Conservation (phyloP, 1,140 invertebrate genomes). For the Watersipora subatra region DNA sequence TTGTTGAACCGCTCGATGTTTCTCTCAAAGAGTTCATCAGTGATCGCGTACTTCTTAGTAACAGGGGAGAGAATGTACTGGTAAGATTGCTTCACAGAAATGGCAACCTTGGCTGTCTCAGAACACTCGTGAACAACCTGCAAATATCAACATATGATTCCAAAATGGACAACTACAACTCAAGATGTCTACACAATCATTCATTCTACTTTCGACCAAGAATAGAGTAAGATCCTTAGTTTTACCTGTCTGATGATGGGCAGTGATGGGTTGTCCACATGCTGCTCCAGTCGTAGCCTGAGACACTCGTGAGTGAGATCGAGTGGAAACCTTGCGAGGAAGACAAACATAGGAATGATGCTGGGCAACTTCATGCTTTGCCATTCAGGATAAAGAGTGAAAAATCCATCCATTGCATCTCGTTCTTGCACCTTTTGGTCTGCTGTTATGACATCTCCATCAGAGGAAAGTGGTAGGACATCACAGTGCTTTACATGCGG, state of each 20-base stretch:
- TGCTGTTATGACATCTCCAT: no score
- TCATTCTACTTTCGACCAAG: no score
- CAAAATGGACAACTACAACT: background rate
- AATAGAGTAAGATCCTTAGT: no score
- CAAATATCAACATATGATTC: background rate
- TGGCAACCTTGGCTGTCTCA: background rate
- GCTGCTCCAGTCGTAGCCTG: slow-evolving; percentile 63
- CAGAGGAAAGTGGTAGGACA: no score
- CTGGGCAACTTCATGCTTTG: no score
- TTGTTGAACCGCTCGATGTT: background rate
- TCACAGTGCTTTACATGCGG: no score
- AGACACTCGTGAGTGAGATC: slow-evolving; percentile 79
- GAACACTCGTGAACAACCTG: background rate
- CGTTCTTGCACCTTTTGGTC: no score
- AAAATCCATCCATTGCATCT: no score
- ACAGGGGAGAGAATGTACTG: background rate
- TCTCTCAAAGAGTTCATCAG: background rate
- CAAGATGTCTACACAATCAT: no score
- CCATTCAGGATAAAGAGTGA: no score
- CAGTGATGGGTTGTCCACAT: slow-evolving; percentile 60
- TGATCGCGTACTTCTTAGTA: background rate
- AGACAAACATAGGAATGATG: no score
- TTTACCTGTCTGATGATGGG: slow-evolving; percentile 63
- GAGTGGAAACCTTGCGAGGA: slow-evolving; percentile 55
- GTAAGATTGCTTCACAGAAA: background rate